Percentiles rank a stretch among this genome's conserved stretches.
phyloP scores from a whole-genome alignment of 2,797 vertebrate species.

The Otolemur crassicaudatus region DNA sequence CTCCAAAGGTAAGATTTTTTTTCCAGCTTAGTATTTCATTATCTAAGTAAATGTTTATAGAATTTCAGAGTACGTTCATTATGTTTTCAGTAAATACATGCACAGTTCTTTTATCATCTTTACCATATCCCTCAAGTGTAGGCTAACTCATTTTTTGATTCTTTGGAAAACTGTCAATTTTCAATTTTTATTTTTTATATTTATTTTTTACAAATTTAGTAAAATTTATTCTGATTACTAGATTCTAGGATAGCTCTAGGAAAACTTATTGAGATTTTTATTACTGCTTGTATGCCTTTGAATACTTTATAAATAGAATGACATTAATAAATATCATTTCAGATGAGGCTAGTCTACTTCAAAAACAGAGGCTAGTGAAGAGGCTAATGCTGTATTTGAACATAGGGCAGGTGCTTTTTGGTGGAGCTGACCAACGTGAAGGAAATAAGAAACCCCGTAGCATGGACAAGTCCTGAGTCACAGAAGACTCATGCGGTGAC shows the following conservation, averaged over 20 bases:
- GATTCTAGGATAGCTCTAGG: not conserved
- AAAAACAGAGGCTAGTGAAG: not conserved
- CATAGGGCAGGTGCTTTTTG: not conserved
- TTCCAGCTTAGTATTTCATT: not conserved
- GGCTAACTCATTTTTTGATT: not conserved
- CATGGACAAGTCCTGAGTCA: not conserved
- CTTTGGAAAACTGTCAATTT: not conserved
- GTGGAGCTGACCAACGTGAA: not conserved
- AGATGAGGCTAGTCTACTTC: not conserved
- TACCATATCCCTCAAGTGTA: not conserved
- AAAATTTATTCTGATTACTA: not conserved
- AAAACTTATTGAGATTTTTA: not conserved
- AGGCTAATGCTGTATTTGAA: not conserved
- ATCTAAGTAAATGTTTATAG: not conserved
- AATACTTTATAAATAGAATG: not conserved
- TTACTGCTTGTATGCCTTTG: not conserved
- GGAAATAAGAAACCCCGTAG: not conserved
- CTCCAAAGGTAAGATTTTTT: not conserved
- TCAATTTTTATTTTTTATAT: conserved; percentile 9
- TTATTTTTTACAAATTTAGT: not conserved
- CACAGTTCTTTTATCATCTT: not conserved
- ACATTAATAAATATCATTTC: not conserved
- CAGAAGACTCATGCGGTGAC: too few relatives aligned
- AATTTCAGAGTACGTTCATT: not conserved
- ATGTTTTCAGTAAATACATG: not conserved